phyloP scores from a whole-genome alignment of 2,797 vertebrate genomes.

The Chrosomus eos region DNA sequence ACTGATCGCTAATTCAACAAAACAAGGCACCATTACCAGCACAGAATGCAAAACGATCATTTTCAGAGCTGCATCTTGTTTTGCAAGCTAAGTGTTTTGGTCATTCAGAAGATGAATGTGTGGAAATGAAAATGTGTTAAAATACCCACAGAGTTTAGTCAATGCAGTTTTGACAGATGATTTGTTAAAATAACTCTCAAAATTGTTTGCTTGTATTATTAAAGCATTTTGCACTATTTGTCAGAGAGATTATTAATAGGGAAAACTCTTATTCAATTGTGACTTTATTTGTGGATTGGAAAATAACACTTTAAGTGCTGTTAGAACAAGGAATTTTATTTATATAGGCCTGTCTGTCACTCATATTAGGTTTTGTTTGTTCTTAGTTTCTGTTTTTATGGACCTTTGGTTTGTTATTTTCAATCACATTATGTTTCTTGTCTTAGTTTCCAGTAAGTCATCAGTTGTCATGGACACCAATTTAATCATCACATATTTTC shows the following conservation, averaged over 20 bases:
- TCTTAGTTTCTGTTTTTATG: too few species aligned
- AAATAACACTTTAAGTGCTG: background rate
- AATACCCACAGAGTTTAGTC: conserved; percentile 47
- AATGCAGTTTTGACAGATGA: conserved; percentile 56
- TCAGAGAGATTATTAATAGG: conserved; percentile 32
- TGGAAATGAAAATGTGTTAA: conserved; percentile 57
- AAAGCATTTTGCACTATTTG: conserved; percentile 28
- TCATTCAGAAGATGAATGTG: conserved; percentile 58
- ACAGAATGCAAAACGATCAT: conserved; percentile 57
- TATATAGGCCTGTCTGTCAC: background rate
- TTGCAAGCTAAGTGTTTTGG: conserved; percentile 55
- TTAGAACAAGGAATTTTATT: conserved; percentile 7
- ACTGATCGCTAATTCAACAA: conserved; percentile 46
- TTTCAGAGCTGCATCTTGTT: conserved; percentile 55
- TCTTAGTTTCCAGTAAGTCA: too few species aligned
- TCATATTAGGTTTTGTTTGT: too few species aligned
- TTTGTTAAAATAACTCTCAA: conserved; percentile 56
- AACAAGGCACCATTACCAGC: conserved; percentile 41
- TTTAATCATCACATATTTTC: too few species aligned
- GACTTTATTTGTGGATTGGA: conserved; percentile 10
- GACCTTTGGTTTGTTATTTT: too few species aligned
- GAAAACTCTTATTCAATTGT: conserved; percentile 21
- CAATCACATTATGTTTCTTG: too few species aligned
- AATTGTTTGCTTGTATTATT: conserved; percentile 46
- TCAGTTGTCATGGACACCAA: too few species aligned